Base-by-base conservation (phyloP, 2,888 invertebrate species). In the Brachycybe producta region DNA sequence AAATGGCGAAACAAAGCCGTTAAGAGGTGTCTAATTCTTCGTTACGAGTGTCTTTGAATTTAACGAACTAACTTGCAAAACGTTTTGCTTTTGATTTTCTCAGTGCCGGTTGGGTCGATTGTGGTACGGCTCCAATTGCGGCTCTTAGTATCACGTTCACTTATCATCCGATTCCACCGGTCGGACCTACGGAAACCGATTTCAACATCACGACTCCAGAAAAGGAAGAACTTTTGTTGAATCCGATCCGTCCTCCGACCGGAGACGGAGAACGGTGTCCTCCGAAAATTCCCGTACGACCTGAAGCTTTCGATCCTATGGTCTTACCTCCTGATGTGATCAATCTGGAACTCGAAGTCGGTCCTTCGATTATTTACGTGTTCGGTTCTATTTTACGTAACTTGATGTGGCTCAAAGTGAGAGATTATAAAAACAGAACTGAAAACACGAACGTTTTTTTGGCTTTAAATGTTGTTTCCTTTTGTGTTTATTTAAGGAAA, bases 91-190 rank as follows among this genome's bases (percentile, higher is more conserved):
- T 39, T 8, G 17, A 11, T 41, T 13, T 48, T 52, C 57, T 5
- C 60, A 69, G 68, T 56, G 64, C 65, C 54, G 91, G 92, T 2
- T 97, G 95, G 95, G 78, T 94, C 1, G 92, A 94, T 64, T 92
- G 92, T 63, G 92, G 92, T 92, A 84, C 84, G 41, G 90, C 94
- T 5, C 91, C 92, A 0, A 91, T 92, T 55, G 84, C 91, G 4
- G 90, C 91, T 0, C 71, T 95, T 19, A 88, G 85, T 58, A 86
- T 97, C 46, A 78, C 80, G 55, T 95, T 92, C 66, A 78, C 79
- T 19, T 95, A 91, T 66, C 92, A 95, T 67, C 92, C 94, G 0
- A 81, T 85, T 62, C 90, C 92, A 2, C 84, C 87, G 0, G 66
- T 88, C 36, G 86, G 88, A 0, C 87, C 86, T 0, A 79, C 82